Evolutionary conservation across 2,888 invertebrate species (phyloP).

Genomic region (Dysmachus trigonus): DNA sequence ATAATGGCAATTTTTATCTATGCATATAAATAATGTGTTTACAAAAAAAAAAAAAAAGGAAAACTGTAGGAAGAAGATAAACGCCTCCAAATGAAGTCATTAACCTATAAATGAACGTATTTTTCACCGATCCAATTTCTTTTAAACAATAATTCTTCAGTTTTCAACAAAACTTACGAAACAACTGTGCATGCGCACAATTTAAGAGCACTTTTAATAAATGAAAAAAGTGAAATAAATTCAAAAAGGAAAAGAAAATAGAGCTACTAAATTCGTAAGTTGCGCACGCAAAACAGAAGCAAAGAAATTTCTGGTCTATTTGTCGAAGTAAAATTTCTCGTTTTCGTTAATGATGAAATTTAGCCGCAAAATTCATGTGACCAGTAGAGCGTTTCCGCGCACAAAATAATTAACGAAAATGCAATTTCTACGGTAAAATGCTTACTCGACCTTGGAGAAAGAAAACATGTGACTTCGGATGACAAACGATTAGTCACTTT

Average conservation of each 20-base stretch:
- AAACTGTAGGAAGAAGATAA: background rate
- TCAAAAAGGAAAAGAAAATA: background rate
- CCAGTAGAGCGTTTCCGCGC: conserved; percentile 12
- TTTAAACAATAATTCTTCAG: background rate
- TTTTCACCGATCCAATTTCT: background rate
- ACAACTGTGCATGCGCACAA: background rate
- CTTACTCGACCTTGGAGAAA: conserved; percentile 31
- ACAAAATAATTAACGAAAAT: conserved; percentile 10
- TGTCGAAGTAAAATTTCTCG: conserved; percentile 13
- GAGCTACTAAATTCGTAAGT: background rate
- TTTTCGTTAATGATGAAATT: conserved; percentile 30
- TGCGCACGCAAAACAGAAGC: background rate
- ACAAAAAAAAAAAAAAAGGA: background rate
- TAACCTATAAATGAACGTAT: background rate
- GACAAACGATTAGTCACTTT: background rate
- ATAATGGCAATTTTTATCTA: background rate
- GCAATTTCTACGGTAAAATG: conserved; percentile 31
- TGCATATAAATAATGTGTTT: background rate
- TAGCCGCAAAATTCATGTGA: background rate
- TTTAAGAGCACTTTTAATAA: background rate
- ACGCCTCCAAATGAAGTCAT: background rate
- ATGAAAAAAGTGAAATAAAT: background rate
- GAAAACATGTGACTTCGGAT: background rate
- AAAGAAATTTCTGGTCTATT: conserved; percentile 19
- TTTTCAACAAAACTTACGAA: background rate